phyloP scores from a whole-genome alignment of 2,888 invertebrate species.

The Antheraea assamensis region DNA sequence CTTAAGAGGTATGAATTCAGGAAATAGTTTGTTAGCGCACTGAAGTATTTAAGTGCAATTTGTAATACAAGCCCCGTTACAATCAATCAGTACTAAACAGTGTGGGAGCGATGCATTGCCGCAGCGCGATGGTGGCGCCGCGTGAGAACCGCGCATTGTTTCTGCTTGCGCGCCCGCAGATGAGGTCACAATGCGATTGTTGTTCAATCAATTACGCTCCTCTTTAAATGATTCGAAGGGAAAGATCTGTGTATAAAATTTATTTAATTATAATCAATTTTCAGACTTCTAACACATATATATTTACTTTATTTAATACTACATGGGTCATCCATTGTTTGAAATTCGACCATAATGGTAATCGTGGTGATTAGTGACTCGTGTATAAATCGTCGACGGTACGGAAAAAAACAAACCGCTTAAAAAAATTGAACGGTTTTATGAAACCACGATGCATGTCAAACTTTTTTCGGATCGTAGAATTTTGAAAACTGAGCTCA shows the following conservation, averaged over 20 bases:
- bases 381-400: too few species aligned
- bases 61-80: constrained; percentile 61
- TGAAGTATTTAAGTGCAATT: constrained; percentile 40
- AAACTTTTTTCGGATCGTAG: too few species aligned
- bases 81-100: constrained; percentile 68
- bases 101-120: constrained; percentile 60
- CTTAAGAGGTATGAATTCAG: not conserved
- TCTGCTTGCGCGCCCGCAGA: constrained; percentile 53
- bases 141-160: constrained; percentile 74
- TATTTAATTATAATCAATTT: constrained; percentile 20
- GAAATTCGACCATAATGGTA: too few species aligned
- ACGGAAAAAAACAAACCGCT: too few species aligned
- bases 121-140: constrained; percentile 40
- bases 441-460: too few species aligned
- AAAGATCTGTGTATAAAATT: constrained; percentile 19
- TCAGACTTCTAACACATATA: not conserved
- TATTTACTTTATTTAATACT: too few species aligned
- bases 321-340: too few species aligned
- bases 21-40: constrained; percentile 9
- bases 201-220: constrained; percentile 33
- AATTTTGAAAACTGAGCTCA: too few species aligned
- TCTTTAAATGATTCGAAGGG: constrained; percentile 28
- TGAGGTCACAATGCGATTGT: constrained; percentile 64
- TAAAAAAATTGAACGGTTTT: too few species aligned
- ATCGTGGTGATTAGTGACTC: too few species aligned